These are phyloP conservation scores for Betta splendens DNA, from an alignment of 2,797 vertebrate genomes.

Conservation along the genomic window DNA sequence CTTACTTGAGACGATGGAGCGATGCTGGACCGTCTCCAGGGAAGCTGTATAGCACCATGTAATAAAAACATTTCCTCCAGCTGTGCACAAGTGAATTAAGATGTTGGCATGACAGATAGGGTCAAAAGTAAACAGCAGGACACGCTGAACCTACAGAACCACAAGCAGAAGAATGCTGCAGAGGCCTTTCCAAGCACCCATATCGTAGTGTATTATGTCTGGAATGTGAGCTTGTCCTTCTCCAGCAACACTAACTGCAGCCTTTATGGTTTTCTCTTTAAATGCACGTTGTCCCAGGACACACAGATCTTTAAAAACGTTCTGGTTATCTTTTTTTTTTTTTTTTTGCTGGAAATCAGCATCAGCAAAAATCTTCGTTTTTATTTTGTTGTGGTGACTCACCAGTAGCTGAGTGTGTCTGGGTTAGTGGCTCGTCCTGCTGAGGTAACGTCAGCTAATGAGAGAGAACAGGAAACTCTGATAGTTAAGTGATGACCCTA, in stretches of 20 bases:
- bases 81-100: conserved; percentile 54
- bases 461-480: conserved; percentile 6
- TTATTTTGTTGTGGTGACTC: conserved; percentile 46
- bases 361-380: no score
- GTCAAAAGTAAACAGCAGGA: conserved; percentile 51
- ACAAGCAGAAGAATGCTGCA: no score
- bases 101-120: conserved; percentile 43
- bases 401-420: conserved; percentile 19
- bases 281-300: not conserved
- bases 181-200: conserved; percentile 23
- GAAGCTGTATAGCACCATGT: conserved; percentile 17
- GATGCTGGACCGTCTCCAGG: conserved; percentile 10
- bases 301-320: not conserved
- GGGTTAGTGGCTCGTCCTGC: conserved; percentile 59
- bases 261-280: not conserved
- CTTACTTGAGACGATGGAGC: conserved; percentile 37
- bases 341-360: conserved; percentile 1
- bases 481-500: not conserved
- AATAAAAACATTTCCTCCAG: conserved; percentile 41
- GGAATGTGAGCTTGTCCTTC: conserved; percentile 23
- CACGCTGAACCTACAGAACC: no score
- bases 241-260: not conserved
- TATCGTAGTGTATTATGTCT: conserved; percentile 8
- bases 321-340: no score
- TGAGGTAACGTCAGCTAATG: conserved; percentile 40